Percentiles rank a stretch among this genome's conserved stretches.
phyloP scores from a whole-genome alignment of 2,113 vertebrate species.

The Sardina pilchardus region DNA sequence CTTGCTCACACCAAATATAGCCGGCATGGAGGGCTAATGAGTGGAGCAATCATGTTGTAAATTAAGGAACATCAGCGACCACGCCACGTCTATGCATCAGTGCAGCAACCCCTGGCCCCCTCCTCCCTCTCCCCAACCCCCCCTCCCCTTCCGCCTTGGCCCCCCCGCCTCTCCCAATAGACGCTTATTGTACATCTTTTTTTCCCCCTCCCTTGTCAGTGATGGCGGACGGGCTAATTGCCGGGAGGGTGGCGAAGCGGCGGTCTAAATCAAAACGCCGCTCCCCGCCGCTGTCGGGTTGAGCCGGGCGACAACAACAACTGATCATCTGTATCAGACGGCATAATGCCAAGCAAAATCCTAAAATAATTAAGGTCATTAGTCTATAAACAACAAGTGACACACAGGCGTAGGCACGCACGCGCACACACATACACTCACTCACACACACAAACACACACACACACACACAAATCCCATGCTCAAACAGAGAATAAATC shows the following conservation, averaged over 20 bases:
- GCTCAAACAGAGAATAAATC: conserved; percentile 43
- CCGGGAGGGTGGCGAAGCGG: conserved; percentile 22
- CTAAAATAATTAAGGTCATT: conserved; percentile 57
- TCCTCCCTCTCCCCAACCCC: not conserved
- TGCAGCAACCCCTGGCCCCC: conserved; percentile 1
- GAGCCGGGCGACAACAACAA: conserved; percentile 13
- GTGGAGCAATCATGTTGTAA: not conserved
- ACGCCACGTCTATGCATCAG: conserved; percentile 27
- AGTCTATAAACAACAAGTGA: conserved; percentile 50
- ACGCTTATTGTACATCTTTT: not conserved
- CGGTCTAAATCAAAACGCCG: conserved; percentile 6
- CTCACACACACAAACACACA: conserved; percentile 1
- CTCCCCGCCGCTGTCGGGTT: not conserved
- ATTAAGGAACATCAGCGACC: conserved; percentile 34
- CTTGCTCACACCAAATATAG: conserved; percentile 12
- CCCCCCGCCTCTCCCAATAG: not conserved
- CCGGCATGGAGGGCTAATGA: conserved; percentile 25
- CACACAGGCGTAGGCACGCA: conserved; percentile 34
- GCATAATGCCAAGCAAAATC: conserved; percentile 30
- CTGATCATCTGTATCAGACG: conserved; percentile 28
- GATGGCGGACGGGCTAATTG: conserved; percentile 34
- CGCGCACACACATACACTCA: conserved; percentile 1
- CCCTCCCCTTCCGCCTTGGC: not conserved
- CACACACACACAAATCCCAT: conserved; percentile 33
- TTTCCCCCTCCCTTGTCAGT: conserved; percentile 9